Base-by-base conservation (phyloP, 2,888 invertebrate genomes). In the Machimus atricapillus region DNA sequence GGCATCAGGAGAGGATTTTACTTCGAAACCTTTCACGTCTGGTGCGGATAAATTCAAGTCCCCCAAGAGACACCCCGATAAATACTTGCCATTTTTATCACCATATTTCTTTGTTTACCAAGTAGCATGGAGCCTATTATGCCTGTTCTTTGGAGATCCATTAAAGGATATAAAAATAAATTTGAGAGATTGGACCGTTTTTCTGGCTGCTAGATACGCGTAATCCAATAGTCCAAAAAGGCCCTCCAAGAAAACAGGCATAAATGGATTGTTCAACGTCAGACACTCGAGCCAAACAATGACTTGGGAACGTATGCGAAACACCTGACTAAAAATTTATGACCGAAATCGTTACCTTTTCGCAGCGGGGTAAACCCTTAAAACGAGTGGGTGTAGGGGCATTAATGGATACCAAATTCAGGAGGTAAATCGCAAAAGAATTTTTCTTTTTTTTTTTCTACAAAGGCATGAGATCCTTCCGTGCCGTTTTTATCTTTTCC, bases 141-240 rank as follows among this genome's bases (percentile, higher is more conserved):
- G 34, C 82, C 52, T 82, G 34, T 37, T 82, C 82, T 31, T 58
- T 19, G 34, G 82, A 82, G 58, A 82, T 82, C 58, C 82, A 82
- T 82, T 82, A 82, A 81, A 58, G 82, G 82, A 82, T 58, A 82
- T 82, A 82, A 82, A 82, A 82, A 82, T 58, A 82, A 82, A 82
- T 82, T 82, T 82, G 31, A 37, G 52, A 79, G 58, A 81, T 81
- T 81, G 46, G 58, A 82, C 82, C 82, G 52, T 23, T 66, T 66
- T 66, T 82, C 66, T 27, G 76, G 19, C 37, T 56, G 56, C 58
- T 52, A 19, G 34, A 58, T 34, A 66, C n/a, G 78, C 58, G 82
- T 82, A 82, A 82, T 66, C 82, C 82, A 66, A 82, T 82, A 82
- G 66, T 19, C 27, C 52, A 31, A 40, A 76, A 34, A 58, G 81